Percentiles rank a stretch among this genome's conserved stretches.
Conservation (phyloP, 1,140 invertebrate species). For the Oscheius sp. region DNA sequence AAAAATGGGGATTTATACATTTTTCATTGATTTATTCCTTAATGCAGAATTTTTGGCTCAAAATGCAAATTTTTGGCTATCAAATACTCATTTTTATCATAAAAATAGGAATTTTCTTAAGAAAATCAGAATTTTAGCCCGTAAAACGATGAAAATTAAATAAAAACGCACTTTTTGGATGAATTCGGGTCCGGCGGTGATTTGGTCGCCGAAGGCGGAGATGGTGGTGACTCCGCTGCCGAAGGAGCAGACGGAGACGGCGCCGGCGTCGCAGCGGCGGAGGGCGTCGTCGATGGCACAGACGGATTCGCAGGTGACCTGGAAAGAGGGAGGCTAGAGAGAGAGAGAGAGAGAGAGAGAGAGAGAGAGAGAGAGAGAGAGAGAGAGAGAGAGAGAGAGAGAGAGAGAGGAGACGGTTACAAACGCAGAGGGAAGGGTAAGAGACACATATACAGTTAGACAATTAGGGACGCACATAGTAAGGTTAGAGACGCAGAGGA, state of each 20-base stretch:
- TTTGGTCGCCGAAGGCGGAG: slow-evolving; percentile 66
- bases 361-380: background rate
- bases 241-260: slow-evolving; percentile 85
- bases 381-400: no score
- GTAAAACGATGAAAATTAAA: no score
- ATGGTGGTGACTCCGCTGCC: slow-evolving; percentile 80
- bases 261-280: slow-evolving; percentile 85
- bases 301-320: slow-evolving; percentile 87
- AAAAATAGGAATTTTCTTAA: no score
- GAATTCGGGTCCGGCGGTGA: background rate
- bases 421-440: no score
- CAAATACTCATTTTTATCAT: no score
- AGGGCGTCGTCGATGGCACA: slow-evolving; percentile 87
- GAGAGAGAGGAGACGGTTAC: no score
- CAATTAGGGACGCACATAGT: no score
- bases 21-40: background rate
- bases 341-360: background rate
- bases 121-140: no score
- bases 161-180: background rate
- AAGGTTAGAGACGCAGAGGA: no score
- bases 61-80: background rate
- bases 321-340: slow-evolving; percentile 37
- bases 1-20: background rate
- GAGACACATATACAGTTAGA: no score
- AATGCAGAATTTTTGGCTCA: background rate